phyloP scores from a whole-genome alignment of 2,797 vertebrate genomes.

The Sylvilagus floridanus region DNA sequence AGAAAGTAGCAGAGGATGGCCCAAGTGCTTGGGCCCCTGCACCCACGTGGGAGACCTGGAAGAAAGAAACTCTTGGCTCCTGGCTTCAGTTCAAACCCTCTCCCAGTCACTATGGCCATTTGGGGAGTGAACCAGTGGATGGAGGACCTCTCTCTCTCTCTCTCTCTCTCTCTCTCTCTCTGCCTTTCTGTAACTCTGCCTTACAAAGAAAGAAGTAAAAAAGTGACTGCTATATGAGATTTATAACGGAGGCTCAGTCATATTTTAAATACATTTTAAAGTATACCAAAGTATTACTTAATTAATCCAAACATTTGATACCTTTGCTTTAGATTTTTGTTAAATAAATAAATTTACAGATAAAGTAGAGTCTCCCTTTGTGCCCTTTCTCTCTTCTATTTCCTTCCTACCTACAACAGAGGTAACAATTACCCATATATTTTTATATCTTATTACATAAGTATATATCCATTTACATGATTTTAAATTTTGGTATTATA shows the following conservation, averaged over 20 bases:
- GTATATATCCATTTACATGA: background rate
- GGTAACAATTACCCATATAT: background rate
- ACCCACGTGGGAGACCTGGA: no score
- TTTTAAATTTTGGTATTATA: conserved; percentile 41
- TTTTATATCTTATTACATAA: conserved; percentile 29
- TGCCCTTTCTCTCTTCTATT: background rate
- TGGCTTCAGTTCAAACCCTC: no score
- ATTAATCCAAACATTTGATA: conserved; percentile 49
- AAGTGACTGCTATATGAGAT: conserved; percentile 6
- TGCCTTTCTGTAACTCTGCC: no score
- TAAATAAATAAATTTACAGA: conserved; percentile 27
- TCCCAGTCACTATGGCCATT: no score
- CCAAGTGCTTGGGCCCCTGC: no score
- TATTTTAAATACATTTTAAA: conserved; percentile 58
- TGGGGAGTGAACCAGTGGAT: no score
- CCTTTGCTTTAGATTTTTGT: conserved; percentile 18
- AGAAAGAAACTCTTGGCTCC: no score
- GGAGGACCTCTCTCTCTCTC: no score
- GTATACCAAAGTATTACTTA: conserved; percentile 6
- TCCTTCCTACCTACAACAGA: background rate
- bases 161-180: no score
- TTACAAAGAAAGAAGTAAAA: no score
- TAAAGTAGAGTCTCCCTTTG: conserved; percentile 12
- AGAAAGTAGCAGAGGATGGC: no score
- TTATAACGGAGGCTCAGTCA: conserved; percentile 17